Base-by-base conservation (phyloP, 2,888 invertebrate genomes). In the Agrilus cyanescens region DNA sequence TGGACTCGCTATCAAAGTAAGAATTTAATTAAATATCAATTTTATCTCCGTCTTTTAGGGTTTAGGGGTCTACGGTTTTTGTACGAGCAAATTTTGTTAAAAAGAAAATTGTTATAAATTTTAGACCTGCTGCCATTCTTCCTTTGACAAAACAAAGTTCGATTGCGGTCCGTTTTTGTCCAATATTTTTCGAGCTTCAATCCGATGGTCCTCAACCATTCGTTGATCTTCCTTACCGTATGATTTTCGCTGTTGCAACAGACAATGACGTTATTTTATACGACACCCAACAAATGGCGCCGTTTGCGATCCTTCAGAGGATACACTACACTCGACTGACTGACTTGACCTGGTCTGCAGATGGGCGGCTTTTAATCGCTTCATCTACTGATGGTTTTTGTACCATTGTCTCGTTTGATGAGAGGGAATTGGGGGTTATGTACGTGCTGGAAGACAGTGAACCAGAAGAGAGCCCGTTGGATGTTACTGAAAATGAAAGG, bases 311-410 rank as follows among this genome's bases (percentile, higher is more conserved):
- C 40, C 74, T 91, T 41, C 78, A 84, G 16, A 85, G 89, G 58
- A 85, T 93, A 51, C 91, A 93, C 62, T 91, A 90, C 57, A 86
- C 89, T n/a, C 72, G 86, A 49, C 70, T 94, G 34, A 89, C 87
- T 6, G 91, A 91, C 65, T 57, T 91, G n/a, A 68, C 86, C 0
- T 94, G 93, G 91, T 87, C 90, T 1, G 67, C 71, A 10, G 85
- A 93, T 69, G 91, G 90, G 1, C 67, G 70, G 45, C 66, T 84
- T 41, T 25, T 93, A 44, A 72, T 85, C 5, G 80, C 83, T 1
- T 85, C 89, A 3, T 91, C 91, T 12, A 85, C 87, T 0, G 93
- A 94, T 68, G 93, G 93, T 2, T 94, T 85, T 63, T 89, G 89
- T 63, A 85, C 90, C 0, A 69, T 91, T 40, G 72, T 90, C 15